These are phyloP conservation scores for Leptodactylus fuscus DNA, from an alignment of 2,113 vertebrate species.

Conservation along the genomic window DNA sequence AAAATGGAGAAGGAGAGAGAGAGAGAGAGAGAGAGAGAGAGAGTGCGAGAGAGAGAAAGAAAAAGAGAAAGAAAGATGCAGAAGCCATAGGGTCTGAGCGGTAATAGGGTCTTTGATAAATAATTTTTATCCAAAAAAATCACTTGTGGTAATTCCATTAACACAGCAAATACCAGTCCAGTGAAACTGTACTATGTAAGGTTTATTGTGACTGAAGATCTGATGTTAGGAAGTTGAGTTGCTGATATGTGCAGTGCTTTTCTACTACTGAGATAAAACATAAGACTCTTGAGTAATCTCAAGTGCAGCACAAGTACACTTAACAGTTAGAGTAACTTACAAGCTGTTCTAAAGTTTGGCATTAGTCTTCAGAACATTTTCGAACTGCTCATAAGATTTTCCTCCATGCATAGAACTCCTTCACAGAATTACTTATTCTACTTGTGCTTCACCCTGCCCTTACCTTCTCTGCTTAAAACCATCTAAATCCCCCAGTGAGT, in stretches of 20 bases:
- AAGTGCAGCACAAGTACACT: not conserved
- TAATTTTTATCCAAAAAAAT: no score
- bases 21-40: no score
- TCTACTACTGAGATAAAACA: not conserved
- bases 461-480: not conserved
- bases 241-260: not conserved
- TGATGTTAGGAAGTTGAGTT: not conserved
- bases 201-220: not conserved
- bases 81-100: no score
- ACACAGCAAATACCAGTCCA: not conserved
- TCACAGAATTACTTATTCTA: constrained; percentile 7
- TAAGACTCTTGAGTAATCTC: not conserved
- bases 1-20: no score
- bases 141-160: no score
- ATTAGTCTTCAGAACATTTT: not conserved
- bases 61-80: no score
- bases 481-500: constrained; percentile 19
- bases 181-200: not conserved
- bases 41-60: no score
- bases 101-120: no score
- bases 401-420: not conserved
- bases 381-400: not conserved
- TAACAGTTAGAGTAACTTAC: not conserved
- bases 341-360: not conserved
- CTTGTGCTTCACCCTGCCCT: constrained; percentile 7